Conservation (phyloP, 2,113 vertebrate species). For the Chrysochloris asiatica region DNA sequence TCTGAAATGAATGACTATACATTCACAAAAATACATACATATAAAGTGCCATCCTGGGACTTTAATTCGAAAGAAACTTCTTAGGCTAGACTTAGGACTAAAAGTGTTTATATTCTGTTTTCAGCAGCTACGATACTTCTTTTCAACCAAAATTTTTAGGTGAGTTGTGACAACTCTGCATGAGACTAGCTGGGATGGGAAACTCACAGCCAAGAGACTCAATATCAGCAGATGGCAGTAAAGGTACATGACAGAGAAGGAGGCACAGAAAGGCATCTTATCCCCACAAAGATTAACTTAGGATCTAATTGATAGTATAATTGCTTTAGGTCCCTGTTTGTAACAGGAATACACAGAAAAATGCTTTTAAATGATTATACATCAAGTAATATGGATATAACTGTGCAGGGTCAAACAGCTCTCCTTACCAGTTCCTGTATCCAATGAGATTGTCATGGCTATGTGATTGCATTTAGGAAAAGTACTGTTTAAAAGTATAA, state of each 20-base stretch:
- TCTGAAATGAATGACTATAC: not conserved
- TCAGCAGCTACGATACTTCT: not conserved
- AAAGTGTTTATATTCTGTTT: not conserved
- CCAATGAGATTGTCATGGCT: constrained; percentile 57
- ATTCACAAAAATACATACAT: not conserved
- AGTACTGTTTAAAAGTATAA: constrained; percentile 73
- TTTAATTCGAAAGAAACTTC: constrained; percentile 40
- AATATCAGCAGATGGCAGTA: constrained; percentile 94
- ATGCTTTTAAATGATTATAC: constrained; percentile 81
- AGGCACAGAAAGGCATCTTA: not conserved
- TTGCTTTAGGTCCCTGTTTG: constrained; percentile 83
- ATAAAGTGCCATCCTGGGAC: constrained; percentile 24
- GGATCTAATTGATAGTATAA: constrained; percentile 83
- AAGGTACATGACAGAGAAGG: constrained; percentile 83
- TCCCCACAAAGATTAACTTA: constrained; percentile 75
- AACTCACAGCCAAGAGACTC: not conserved
- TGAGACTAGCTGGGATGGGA: not conserved
- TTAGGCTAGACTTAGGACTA: not conserved
- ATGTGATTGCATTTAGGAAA: constrained; percentile 71
- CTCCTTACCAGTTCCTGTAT: constrained; percentile 68
- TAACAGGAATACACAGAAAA: constrained; percentile 82
- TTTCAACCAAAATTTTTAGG: not conserved
- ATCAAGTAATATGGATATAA: constrained; percentile 79
- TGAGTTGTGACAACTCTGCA: constrained; percentile 21
- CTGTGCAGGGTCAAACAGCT: constrained; percentile 70